A percentile compares a stretch with the other conserved stretches of the same genome.
Conservation (phyloP, 1,140 invertebrate species). For the Ceratosolen solmsi region DNA sequence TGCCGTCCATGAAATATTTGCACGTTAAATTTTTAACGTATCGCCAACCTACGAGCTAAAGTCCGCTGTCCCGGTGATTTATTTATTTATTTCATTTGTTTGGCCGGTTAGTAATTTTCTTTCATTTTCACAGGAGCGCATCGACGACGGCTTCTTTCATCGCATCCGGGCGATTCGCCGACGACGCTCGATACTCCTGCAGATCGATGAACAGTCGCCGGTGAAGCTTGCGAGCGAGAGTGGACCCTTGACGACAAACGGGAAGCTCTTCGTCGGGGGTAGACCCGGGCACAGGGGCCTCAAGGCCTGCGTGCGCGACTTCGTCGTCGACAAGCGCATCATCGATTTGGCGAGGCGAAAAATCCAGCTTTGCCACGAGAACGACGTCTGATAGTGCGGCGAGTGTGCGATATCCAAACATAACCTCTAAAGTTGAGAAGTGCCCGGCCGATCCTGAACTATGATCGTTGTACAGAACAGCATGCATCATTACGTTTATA, state of each 20-base stretch:
- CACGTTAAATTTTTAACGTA: too few species aligned
- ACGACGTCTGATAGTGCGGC: conserved; percentile 70
- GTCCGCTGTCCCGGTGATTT: too few species aligned
- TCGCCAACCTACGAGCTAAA: too few species aligned
- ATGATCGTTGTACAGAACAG: not conserved
- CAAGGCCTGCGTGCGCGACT: conserved; percentile 78
- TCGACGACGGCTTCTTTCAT: conserved; percentile 69
- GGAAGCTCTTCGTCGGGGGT: conserved; percentile 70
- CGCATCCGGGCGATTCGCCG: conserved; percentile 67
- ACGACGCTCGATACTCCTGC: conserved; percentile 75
- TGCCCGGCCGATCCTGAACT: not conserved
- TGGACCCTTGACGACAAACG: conserved; percentile 67
- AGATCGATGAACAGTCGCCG: conserved; percentile 73
- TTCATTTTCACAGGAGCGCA: conserved; percentile 71
- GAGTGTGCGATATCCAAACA: not conserved
- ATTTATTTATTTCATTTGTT: too few species aligned
- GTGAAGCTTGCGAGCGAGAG: conserved; percentile 64
- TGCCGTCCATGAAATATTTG: too few species aligned
- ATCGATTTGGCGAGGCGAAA: conserved; percentile 69
- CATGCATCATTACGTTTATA: too few species aligned
- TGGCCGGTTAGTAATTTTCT: not conserved
- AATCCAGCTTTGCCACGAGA: conserved; percentile 73
- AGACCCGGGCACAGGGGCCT: conserved; percentile 77
- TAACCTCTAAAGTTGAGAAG: not conserved
- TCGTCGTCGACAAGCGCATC: conserved; percentile 74